A percentile compares a stretch with the other conserved stretches of the same genome.
Evolutionary conservation across 30 jellyfish, hydroid and myxozoan species (phyloP).

Genomic region (Aurelia aurita): DNA sequence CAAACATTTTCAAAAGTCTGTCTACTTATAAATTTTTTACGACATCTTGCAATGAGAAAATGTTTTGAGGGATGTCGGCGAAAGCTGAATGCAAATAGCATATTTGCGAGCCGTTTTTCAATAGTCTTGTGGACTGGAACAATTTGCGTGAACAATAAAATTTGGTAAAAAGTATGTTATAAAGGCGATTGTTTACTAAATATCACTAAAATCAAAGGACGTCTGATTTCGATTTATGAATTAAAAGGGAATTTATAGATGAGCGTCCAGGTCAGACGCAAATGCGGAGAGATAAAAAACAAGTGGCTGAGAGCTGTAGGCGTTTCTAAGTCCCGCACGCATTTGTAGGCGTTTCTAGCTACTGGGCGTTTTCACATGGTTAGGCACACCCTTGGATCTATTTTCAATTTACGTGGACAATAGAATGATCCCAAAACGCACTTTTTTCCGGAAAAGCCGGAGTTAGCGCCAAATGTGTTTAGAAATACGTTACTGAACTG

Average conservation of each 20-base stretch:
- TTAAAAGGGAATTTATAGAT: neutral
- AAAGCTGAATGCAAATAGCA: conserved; percentile 13
- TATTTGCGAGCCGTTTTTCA: conserved; percentile 13
- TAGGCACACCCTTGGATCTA: too few relatives aligned
- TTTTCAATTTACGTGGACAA: too few relatives aligned
- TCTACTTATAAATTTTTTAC: conserved; percentile 32
- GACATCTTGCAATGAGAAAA: conserved; percentile 22
- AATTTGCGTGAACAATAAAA: conserved; percentile 1
- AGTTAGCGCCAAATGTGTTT: too few relatives aligned
- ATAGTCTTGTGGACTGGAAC: conserved; percentile 6
- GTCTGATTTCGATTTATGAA: neutral
- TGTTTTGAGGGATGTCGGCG: conserved; percentile 5
- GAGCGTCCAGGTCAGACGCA: neutral
- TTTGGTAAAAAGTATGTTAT: neutral
- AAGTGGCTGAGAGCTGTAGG: too few relatives aligned
- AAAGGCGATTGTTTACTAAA: neutral
- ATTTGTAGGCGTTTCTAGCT: too few relatives aligned
- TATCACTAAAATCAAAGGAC: neutral
- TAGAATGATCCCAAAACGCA: too few relatives aligned
- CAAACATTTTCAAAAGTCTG: conserved; percentile 21
- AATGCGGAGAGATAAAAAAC: too few relatives aligned
- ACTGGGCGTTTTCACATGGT: too few relatives aligned
- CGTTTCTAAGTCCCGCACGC: too few relatives aligned
- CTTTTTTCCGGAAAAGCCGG: too few relatives aligned
- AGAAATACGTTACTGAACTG: too few relatives aligned